Conservation (phyloP, 2,797 vertebrate species). For the Lophius americanus region DNA sequence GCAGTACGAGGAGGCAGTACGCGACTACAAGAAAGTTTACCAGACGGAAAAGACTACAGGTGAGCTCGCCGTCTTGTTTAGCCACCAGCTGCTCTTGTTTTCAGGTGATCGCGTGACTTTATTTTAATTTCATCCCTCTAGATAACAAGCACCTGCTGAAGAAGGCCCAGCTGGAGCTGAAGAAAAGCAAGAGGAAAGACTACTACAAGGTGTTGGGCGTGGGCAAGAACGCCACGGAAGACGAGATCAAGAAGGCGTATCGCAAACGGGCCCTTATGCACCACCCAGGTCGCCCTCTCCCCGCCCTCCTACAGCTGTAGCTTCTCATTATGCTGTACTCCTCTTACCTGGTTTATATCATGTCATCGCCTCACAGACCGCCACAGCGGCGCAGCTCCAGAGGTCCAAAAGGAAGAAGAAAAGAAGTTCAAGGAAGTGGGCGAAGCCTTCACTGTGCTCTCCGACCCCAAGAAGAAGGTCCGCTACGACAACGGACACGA, state of each 20-base stretch:
- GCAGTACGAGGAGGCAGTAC: slow-evolving; percentile 93
- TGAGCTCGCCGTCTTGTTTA: slow-evolving; percentile 48
- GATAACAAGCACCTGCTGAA: slow-evolving; percentile 95
- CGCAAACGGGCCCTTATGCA: slow-evolving; percentile 97
- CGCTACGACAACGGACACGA: slow-evolving; percentile 97
- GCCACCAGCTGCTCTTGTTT: neutral
- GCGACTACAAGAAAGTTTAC: slow-evolving; percentile 96
- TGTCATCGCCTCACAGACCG: slow-evolving; percentile 81
- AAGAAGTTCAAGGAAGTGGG: slow-evolving; percentile 99
- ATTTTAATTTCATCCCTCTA: slow-evolving; percentile 46
- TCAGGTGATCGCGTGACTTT: neutral
- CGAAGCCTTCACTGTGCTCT: slow-evolving; percentile 97
- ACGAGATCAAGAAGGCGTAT: slow-evolving; percentile 97
- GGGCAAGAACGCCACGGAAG: slow-evolving; percentile 92
- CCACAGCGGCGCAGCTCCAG: slow-evolving; percentile 92
- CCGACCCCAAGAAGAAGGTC: slow-evolving; percentile 97
- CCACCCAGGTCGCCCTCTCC: slow-evolving; percentile 87
- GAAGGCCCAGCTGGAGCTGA: slow-evolving; percentile 92
- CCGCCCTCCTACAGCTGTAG: neutral
- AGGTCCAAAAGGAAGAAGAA: slow-evolving; percentile 97
- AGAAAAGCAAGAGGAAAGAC: slow-evolving; percentile 97
- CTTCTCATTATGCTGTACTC: neutral
- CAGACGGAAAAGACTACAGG: slow-evolving; percentile 97
- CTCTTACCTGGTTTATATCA: neutral
- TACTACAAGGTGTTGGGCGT: slow-evolving; percentile 96